phyloP scores from a whole-genome alignment of 2,113 vertebrate species.

The Ctenodactylus gundi region DNA sequence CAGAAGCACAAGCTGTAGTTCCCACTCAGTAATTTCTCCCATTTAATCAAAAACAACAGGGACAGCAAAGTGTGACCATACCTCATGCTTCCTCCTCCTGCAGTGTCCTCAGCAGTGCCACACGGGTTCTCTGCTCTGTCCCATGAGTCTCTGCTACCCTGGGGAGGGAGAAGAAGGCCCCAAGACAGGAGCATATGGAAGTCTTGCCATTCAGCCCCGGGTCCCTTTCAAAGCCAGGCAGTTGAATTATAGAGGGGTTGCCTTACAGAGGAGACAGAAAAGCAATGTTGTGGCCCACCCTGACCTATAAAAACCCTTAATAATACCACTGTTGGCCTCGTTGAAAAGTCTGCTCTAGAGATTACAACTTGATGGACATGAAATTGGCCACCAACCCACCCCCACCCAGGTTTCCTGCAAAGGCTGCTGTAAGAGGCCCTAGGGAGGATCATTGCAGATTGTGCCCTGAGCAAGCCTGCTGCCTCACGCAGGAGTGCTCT shows the following conservation, averaged over 20 bases:
- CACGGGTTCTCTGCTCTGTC: background rate
- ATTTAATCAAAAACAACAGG: background rate
- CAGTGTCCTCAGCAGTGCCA: background rate
- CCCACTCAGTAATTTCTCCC: background rate
- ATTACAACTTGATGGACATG: background rate
- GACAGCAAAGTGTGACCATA: background rate
- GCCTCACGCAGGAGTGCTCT: background rate
- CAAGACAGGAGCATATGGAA: background rate
- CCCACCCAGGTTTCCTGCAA: background rate
- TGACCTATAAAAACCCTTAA: background rate
- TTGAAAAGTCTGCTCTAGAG: background rate
- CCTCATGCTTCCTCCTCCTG: background rate
- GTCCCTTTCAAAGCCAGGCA: background rate
- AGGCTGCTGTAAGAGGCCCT: background rate
- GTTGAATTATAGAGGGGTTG: background rate
- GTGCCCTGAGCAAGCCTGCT: background rate
- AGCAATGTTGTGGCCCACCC: background rate
- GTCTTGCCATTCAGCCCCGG: background rate
- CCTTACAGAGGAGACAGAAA: constrained; percentile 19
- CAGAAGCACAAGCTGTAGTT: constrained; percentile 65
- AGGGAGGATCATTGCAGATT: too few relatives aligned
- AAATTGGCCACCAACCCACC: background rate
- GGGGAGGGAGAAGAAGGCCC: background rate
- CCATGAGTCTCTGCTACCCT: background rate
- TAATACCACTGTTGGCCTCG: background rate